Conservation (phyloP, 2,888 invertebrate species). For the Cheilosia urbana region DNA sequence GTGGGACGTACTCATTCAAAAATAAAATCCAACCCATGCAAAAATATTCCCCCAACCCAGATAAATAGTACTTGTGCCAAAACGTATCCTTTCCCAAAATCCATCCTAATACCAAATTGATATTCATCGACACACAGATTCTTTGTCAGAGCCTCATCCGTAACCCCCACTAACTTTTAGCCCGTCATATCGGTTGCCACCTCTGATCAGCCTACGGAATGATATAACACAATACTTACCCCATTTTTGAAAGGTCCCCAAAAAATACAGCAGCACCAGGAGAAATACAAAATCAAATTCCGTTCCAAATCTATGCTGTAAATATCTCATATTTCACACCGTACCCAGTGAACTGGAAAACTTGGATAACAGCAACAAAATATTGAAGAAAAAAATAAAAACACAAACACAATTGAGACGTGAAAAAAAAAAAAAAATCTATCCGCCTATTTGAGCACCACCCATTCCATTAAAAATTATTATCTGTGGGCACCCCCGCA, state of each 20-base stretch:
- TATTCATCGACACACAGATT: slow-evolving; percentile 68
- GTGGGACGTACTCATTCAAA: neutral
- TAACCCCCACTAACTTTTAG: slow-evolving; percentile 30
- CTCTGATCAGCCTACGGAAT: slow-evolving; percentile 41
- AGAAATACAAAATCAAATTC: slow-evolving; percentile 60
- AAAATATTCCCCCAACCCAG: slow-evolving; percentile 11
- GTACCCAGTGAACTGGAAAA: slow-evolving; percentile 63
- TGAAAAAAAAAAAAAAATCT: slow-evolving; percentile 50
- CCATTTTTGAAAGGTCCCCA: slow-evolving; percentile 35
- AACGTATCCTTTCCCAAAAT: slow-evolving; percentile 44
- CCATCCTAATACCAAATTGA: slow-evolving; percentile 56
- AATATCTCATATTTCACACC: slow-evolving; percentile 60
- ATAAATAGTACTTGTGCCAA: slow-evolving; percentile 22
- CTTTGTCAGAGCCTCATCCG: slow-evolving; percentile 43
- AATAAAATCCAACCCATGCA: neutral
- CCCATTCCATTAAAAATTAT: slow-evolving; percentile 52
- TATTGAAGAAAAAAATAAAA: neutral
- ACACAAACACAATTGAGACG: slow-evolving; percentile 42
- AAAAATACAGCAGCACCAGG: slow-evolving; percentile 4
- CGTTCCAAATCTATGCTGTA: slow-evolving; percentile 61
- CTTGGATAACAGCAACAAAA: slow-evolving; percentile 59
- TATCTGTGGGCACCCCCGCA: slow-evolving; percentile 30
- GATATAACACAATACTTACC: slow-evolving; percentile 60
- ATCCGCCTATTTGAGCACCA: slow-evolving; percentile 46
- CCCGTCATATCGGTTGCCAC: slow-evolving; percentile 38